Evolutionary conservation across 2,888 invertebrate genomes (phyloP).

Genomic region (Tipula unca): DNA sequence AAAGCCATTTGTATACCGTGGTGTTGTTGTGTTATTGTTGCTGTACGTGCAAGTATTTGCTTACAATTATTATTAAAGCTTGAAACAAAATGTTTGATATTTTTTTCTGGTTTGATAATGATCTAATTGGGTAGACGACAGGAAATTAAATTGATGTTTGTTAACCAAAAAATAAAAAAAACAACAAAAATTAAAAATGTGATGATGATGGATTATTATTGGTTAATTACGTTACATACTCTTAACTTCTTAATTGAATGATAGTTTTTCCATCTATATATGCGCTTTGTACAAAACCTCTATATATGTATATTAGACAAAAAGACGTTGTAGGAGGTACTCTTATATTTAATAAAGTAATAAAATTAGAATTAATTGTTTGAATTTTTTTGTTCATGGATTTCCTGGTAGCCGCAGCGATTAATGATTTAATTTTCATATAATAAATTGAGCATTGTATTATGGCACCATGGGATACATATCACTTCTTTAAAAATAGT

Average conservation of each 20-base stretch:
- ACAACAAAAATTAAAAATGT: not conserved
- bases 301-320: not conserved
- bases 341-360: not conserved
- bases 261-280: not conserved
- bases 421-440: not conserved
- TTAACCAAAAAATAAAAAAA: not conserved
- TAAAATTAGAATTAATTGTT: slow-evolving; percentile 8
- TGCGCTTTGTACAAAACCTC: not conserved
- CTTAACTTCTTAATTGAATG: not conserved
- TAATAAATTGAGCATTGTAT: not conserved
- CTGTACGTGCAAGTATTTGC: not conserved
- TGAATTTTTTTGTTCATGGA: not conserved
- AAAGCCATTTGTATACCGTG: not conserved
- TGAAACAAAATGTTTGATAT: not conserved
- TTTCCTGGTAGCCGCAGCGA: not conserved
- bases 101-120: not conserved
- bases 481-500: not conserved
- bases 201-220: not conserved
- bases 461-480: not conserved
- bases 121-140: slow-evolving; percentile 4
- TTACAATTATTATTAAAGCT: not conserved
- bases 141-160: not conserved
- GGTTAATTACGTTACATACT: not conserved
- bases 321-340: not conserved
- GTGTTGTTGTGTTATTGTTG: not conserved